Evolutionary conservation across 2,797 vertebrate genomes (phyloP), one percentile per base, ranked within the genome.

Genomic region (Protosalanx chinensis): DNA sequence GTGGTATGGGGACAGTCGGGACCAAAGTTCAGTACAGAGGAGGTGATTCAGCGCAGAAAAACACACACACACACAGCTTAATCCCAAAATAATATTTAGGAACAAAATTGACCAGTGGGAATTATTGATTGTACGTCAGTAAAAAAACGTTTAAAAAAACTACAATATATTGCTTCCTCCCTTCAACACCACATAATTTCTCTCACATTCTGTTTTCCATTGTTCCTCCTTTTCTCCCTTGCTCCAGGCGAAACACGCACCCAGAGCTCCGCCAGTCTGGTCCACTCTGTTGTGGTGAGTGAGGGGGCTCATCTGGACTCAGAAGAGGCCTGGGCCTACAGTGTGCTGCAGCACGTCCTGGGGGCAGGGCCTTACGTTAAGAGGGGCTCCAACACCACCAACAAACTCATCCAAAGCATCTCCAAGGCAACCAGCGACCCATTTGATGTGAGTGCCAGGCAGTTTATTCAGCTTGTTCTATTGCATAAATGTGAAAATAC

Each of bases 341-440:
- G 91, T 20, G 93, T 98, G 60, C 94, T 99, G 80, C 98, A 99
- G 88, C 92, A 97, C 6, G 70, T 98, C 70, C 89, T 99, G 1
- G 97, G 96, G 72, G 94, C 93, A 2, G 97, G 95, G 2, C 95
- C 94, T 2, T 92, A 92, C 1, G 74, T 99, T 73, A 98, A 98
- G 90, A 95, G 97, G 80, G 97, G 97, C 67, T 90, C 88, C 79
- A 85, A 81, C 1, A 3, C 85, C 35, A 92, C 91, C 82, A 95
- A 85, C 88, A 93, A 92, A 80, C 81, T 99, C 33, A 78, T 70
- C 80, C 95, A 96, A 79, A 91, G 86, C 23, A 84, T 96, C 72
- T 83, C 91, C 81, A 96, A 95, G 88, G 93, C 87, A 72, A 92
- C 92, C 4, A 70, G 83, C 58, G 92, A 93, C 59, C 97, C 94